phyloP scores from a whole-genome alignment of 2,797 vertebrate genomes.

The Diceros bicornis region DNA sequence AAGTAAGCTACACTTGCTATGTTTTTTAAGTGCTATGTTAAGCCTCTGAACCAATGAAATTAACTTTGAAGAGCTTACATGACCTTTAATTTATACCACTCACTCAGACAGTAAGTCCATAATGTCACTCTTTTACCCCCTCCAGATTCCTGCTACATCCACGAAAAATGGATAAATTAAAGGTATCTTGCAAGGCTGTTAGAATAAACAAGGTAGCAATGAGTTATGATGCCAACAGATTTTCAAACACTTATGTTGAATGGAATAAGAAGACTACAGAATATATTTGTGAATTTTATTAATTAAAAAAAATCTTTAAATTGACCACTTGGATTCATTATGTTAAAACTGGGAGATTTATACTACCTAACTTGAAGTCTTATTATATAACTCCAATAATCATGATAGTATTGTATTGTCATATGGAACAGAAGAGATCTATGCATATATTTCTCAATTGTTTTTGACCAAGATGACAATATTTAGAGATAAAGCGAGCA shows the following conservation, averaged over 20 bases:
- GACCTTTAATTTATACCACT: neutral
- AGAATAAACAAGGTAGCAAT: neutral
- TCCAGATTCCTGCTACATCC: neutral
- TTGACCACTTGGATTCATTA: neutral
- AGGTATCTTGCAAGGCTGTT: neutral
- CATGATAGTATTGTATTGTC: neutral
- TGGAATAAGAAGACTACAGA: neutral
- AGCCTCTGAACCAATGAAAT: neutral
- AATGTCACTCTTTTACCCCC: neutral
- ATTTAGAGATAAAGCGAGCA: neutral
- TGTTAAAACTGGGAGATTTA: neutral
- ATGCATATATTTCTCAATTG: neutral
- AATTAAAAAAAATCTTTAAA: neutral
- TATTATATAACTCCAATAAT: slow-evolving; percentile 60
- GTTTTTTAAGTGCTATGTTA: slow-evolving; percentile 64
- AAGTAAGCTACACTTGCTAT: neutral
- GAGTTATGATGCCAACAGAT: neutral
- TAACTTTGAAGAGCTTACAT: neutral
- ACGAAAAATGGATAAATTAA: neutral
- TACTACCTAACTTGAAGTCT: slow-evolving; percentile 3
- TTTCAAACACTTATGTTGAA: neutral
- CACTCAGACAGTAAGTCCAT: neutral
- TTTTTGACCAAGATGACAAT: neutral
- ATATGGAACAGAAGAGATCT: neutral
- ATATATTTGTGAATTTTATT: neutral